These are phyloP conservation scores for Philopotamus ludificatus DNA, from an alignment of 1,140 invertebrate species.

Conservation along the genomic window DNA sequence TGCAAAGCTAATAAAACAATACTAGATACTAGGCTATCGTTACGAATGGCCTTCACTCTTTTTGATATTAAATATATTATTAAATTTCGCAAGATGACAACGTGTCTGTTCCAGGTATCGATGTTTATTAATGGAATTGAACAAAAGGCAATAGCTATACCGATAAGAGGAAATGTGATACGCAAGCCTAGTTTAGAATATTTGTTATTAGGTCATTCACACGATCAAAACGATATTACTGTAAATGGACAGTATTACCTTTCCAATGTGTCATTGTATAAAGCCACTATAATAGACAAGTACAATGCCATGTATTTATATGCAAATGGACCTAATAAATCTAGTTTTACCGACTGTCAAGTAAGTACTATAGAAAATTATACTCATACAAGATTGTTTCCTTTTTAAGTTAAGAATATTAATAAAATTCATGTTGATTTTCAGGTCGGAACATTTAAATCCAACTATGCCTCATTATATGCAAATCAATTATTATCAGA, in stretches of 20 bases:
- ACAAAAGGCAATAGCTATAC: constrained; percentile 46
- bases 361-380: constrained; percentile 13
- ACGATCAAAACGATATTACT: constrained; percentile 16
- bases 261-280: constrained; percentile 44
- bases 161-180: constrained; percentile 55
- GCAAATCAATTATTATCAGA: constrained; percentile 48
- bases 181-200: constrained; percentile 52
- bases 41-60: too few relatives aligned
- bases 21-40: too few relatives aligned
- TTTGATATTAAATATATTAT: background rate
- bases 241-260: constrained; percentile 43
- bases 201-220: constrained; percentile 52
- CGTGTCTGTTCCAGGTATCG: constrained; percentile 48
- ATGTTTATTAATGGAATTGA: constrained; percentile 54
- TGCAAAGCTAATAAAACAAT: background rate
- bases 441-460: constrained; percentile 48
- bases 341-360: constrained; percentile 30
- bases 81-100: background rate
- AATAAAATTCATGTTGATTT: constrained; percentile 28
- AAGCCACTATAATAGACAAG: constrained; percentile 44
- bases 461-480: constrained; percentile 48
- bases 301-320: constrained; percentile 48
- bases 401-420: too few relatives aligned
- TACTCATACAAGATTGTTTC: constrained; percentile 1
- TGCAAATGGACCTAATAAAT: constrained; percentile 46